A percentile compares a stretch with the other conserved stretches of the same genome.
phyloP scores from a whole-genome alignment of 92 coral and sea anemone genomes.

The Zoanthus sansibaricus region DNA sequence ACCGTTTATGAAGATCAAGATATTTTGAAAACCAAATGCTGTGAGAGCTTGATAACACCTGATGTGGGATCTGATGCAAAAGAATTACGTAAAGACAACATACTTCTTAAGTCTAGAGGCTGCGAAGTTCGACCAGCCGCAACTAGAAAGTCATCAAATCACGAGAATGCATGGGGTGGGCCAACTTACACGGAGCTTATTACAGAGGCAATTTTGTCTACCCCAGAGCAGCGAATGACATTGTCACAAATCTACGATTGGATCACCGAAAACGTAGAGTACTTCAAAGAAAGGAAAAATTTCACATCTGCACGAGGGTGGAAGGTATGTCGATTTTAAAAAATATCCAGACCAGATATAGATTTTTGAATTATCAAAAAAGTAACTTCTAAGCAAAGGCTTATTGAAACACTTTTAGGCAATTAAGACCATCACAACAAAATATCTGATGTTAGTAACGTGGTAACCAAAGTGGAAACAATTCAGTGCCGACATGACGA shows the following conservation, averaged over 20 bases:
- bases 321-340: constrained; percentile 21
- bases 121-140: neutral
- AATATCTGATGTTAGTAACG: constrained; percentile 30
- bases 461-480: constrained; percentile 20
- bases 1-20: constrained; percentile 8
- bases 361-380: neutral
- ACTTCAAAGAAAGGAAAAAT: constrained; percentile 36
- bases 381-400: neutral
- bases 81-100: constrained; percentile 3
- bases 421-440: neutral
- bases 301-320: constrained; percentile 48
- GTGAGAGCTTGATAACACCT: neutral
- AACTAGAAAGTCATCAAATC: constrained; percentile 26
- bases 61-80: neutral
- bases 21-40: neutral
- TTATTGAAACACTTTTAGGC: neutral
- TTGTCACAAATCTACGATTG: constrained; percentile 44
- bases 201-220: constrained; percentile 42
- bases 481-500: neutral
- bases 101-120: constrained; percentile 9
- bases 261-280: constrained; percentile 42
- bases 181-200: constrained; percentile 48
- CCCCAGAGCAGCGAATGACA: constrained; percentile 45
- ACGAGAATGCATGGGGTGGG: constrained; percentile 46
- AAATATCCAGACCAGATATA: neutral